Conservation (phyloP, 2,888 invertebrate genomes). For the Andricus quercusramuli region DNA sequence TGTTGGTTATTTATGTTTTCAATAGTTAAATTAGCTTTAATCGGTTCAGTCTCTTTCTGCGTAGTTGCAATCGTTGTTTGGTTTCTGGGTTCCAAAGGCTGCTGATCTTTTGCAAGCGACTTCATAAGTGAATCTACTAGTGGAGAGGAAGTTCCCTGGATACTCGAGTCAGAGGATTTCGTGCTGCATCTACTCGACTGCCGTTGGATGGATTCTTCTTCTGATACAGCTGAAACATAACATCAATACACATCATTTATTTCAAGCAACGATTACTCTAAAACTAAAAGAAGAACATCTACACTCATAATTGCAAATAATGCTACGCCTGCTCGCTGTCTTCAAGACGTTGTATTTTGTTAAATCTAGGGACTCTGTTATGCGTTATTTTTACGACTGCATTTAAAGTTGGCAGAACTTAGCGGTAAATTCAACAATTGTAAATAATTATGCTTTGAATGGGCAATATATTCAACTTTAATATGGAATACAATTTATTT, state of each 20-base stretch:
- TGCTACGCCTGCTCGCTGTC: too few relatives aligned
- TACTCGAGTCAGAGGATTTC: conserved; percentile 78
- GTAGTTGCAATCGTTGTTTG: conserved; percentile 80
- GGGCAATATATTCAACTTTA: too few relatives aligned
- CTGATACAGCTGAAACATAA: conserved; percentile 58
- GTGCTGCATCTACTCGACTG: conserved; percentile 75
- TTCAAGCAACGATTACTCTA: too few relatives aligned
- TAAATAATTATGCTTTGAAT: too few relatives aligned
- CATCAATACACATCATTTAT: not conserved
- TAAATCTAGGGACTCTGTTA: too few relatives aligned
- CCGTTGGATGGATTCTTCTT: conserved; percentile 72
- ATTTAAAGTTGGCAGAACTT: too few relatives aligned
- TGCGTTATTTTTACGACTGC: too few relatives aligned
- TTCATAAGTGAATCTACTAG: conserved; percentile 88
- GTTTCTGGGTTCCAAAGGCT: conserved; percentile 82
- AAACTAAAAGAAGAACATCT: not conserved
- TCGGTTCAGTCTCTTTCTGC: conserved; percentile 84
- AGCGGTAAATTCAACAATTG: too few relatives aligned
- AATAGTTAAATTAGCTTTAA: conserved; percentile 83
- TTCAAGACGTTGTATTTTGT: too few relatives aligned
- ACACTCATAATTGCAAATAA: not conserved
- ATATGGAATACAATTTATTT: too few relatives aligned
- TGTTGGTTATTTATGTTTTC: conserved; percentile 76
- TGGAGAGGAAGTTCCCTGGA: conserved; percentile 77
- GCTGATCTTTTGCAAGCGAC: conserved; percentile 86